phyloP scores from a whole-genome alignment of 1,140 invertebrate species.

The Eriocheir sinensis region DNA sequence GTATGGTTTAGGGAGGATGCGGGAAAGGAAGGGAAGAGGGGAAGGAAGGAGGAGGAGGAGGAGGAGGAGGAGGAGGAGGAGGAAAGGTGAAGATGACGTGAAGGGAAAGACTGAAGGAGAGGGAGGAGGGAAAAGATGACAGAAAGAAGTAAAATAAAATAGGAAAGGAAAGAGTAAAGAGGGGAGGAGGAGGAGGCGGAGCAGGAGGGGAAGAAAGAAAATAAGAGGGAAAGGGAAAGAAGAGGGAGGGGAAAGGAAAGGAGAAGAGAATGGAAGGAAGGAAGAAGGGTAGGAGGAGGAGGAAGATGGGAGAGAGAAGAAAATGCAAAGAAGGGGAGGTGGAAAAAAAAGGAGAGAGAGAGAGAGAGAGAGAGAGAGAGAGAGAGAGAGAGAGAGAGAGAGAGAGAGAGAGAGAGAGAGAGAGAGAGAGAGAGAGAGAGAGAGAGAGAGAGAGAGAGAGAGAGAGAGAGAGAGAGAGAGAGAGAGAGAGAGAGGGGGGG shows the following conservation, averaged over 20 bases:
- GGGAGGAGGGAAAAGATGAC: background rate
- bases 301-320: background rate
- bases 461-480: constrained; percentile 41
- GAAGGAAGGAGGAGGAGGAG: background rate
- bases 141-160: background rate
- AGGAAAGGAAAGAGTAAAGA: background rate
- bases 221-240: background rate
- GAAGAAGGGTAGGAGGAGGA: background rate
- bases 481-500: no score
- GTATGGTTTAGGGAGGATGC: background rate
- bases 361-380: constrained; percentile 8
- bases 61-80: background rate
- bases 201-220: background rate
- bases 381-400: constrained; percentile 37
- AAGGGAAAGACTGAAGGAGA: background rate
- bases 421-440: constrained; percentile 47
- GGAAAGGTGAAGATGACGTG: background rate
- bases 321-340: background rate
- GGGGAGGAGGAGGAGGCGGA: background rate
- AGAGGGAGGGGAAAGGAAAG: background rate
- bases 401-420: constrained; percentile 45
- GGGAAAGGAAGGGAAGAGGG: background rate
- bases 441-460: constrained; percentile 44
- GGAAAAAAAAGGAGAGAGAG: background rate
- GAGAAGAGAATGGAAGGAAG: background rate